Percentiles rank a stretch among this genome's conserved stretches.
Conservation (phyloP, 1,140 invertebrate species). For the Apis dorsata region DNA sequence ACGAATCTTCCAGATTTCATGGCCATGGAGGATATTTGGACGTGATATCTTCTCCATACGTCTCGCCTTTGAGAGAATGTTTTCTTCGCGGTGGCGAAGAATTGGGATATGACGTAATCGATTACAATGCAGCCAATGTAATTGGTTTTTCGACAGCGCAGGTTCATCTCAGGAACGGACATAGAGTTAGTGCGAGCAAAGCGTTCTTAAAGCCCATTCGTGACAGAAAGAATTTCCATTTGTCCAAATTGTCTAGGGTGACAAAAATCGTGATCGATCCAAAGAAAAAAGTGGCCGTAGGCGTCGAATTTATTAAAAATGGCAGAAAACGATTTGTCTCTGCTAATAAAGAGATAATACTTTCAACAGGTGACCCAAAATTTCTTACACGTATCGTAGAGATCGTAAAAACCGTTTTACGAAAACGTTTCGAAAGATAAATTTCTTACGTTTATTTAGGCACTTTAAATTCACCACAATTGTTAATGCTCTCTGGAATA, state of each 20-base stretch:
- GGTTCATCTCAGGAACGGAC: conserved; percentile 85
- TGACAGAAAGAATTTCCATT: conserved; percentile 85
- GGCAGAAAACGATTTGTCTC: conserved; percentile 76
- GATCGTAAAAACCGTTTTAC: not conserved
- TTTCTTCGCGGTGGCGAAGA: conserved; percentile 82
- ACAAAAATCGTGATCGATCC: conserved; percentile 85
- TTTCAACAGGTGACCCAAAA: conserved; percentile 77
- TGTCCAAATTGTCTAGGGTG: conserved; percentile 84
- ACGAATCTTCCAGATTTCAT: conserved; percentile 79
- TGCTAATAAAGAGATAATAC: conserved; percentile 81
- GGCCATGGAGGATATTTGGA: conserved; percentile 85
- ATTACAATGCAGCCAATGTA: conserved; percentile 82
- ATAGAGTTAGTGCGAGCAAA: conserved; percentile 86
- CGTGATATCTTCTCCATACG: conserved; percentile 84
- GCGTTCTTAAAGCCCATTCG: conserved; percentile 84
- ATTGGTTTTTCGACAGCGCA: conserved; percentile 85
- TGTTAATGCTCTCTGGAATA: conserved; percentile 83
- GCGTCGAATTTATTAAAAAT: conserved; percentile 85
- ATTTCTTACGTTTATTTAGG: conserved; percentile 54
- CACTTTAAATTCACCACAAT: conserved; percentile 81
- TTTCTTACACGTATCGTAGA: not conserved
- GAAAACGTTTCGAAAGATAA: too few species aligned
- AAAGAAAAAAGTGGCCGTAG: conserved; percentile 82
- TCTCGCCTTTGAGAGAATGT: conserved; percentile 81
- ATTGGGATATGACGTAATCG: conserved; percentile 80